Evolutionary conservation across 2,113 vertebrate species (phyloP).

Genomic region (Cyanoliseus patagonus): DNA sequence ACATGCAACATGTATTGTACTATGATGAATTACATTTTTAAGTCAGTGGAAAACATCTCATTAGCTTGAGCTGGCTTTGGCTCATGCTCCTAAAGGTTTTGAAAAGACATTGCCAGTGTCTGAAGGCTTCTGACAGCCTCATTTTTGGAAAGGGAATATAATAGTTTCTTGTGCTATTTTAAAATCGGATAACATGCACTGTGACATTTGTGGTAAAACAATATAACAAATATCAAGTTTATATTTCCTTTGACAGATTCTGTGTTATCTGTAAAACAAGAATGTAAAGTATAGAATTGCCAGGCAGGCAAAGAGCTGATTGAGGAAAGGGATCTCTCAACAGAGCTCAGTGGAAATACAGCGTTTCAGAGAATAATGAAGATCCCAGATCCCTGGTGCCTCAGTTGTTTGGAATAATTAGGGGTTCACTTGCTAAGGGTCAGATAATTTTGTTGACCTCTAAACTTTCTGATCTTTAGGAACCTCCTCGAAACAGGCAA

Average conservation of each 20-base stretch:
- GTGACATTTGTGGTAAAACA: neutral
- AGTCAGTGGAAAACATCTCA: neutral
- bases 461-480: conserved; percentile 47
- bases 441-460: conserved; percentile 11
- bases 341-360: conserved; percentile 29
- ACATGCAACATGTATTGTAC: neutral
- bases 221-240: neutral
- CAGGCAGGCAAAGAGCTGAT: neutral
- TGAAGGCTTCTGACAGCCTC: neutral
- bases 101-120: neutral
- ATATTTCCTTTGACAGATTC: neutral
- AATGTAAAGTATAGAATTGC: conserved; percentile 27
- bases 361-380: neutral
- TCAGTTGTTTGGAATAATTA: conserved; percentile 20
- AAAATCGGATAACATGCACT: neutral
- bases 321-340: conserved; percentile 60
- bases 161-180: neutral
- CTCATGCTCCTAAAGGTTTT: neutral
- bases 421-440: conserved; percentile 41
- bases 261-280: neutral
- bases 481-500: neutral
- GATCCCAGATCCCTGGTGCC: neutral
- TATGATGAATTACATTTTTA: neutral
- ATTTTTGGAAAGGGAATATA: neutral
- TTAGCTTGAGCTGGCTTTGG: neutral